Evolutionary conservation across 2,888 invertebrate species (phyloP), one percentile per base, ranked within the genome.

Genomic region (Labia minor): DNA sequence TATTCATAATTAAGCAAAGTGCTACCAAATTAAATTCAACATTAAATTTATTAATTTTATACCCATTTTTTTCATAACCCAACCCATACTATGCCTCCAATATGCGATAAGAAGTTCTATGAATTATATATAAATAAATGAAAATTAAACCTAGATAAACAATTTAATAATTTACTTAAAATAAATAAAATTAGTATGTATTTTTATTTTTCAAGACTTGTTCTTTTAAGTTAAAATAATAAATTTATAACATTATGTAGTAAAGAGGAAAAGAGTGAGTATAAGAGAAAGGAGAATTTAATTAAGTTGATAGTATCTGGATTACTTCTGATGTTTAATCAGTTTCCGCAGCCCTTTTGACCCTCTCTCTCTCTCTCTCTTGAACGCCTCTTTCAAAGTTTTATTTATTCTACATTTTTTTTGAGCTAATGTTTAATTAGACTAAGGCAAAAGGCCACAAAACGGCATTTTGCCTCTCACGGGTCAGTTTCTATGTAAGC

Each of bases 281-380:
- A n/a, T n/a, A n/a, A 14, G 49, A 49, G 49, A 49, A 14, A 2
- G n/a, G 6, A 49, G 49, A 49, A 49, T 10, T 49, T 49, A 49
- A 49, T 49, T 49, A 49, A 49, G 49, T 49, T 49, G 49, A 49
- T 49, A 49, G 49, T 49, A 49, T 8, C 49, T 49, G 49, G 49
- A 49, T 49, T 49, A 49, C 49, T 10, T 49, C 49, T 49, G 49
- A 49, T 49, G 49, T 49, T 49, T 49, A 49, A 49, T 49, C 49
- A 49, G 49, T 49, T 49, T 49, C 49, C 49, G 49, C 49, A 49
- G 49, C 49, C 49, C 49, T 49, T 49, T 49, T 49, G 49, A 49
- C 49, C 49, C 26, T 49, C 49, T 49, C 14, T 49, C 26, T 26
- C 8, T 8, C 3, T 26, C 8, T 26, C 26, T 26, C 26, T 26